Evolutionary conservation across 2,113 vertebrate genomes (phyloP), one percentile per base, ranked within the genome.

Genomic region (Micromys minutus): DNA sequence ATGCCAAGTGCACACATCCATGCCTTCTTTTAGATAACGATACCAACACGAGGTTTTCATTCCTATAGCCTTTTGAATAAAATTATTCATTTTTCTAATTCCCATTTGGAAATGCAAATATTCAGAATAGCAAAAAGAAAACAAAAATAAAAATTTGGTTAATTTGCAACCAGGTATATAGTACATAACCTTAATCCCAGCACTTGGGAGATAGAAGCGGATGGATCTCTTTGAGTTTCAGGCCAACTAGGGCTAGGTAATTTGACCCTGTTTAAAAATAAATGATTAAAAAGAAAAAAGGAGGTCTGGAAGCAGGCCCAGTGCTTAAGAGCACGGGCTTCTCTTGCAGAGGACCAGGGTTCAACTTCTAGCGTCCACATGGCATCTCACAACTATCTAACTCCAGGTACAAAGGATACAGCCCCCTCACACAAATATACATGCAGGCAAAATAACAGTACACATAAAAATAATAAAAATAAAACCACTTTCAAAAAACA

Each of bases 61-160:
- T 77, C 34, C 90, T 93, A 21, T 87, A 86, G 81, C 24, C 15
- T 26, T 97, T 75, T 79, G 36, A 87, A 72, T 95, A 84, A 76
- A 94, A 83, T 67, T 85, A 93, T 22, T 89, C 52, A 80, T 26
- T 34, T 55, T 94, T 5, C 84, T 87, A 94, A 59, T 81, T 79
- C 34, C 69, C 1, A 47, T 84, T 94, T 95, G 69, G 57, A 95
- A 91, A 87, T 88, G 5, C 16, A 85, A 31, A 36, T 95, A 77
- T 85, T 91, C 52, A 94, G 63, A 96, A 81, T 24, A 85, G 69
- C 57, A 89, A 84, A 47, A 67, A 93, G 57, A 84, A 63, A 26
- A 31, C 39, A 84, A 45, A 81, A 89, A 84, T 71, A 88, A 72
- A n/a, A 97, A 84, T 83, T 86, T 39, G 34, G 55, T 63, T 94